phyloP scores from a whole-genome alignment of 2,888 invertebrate genomes.

The Apodemia mormo region DNA sequence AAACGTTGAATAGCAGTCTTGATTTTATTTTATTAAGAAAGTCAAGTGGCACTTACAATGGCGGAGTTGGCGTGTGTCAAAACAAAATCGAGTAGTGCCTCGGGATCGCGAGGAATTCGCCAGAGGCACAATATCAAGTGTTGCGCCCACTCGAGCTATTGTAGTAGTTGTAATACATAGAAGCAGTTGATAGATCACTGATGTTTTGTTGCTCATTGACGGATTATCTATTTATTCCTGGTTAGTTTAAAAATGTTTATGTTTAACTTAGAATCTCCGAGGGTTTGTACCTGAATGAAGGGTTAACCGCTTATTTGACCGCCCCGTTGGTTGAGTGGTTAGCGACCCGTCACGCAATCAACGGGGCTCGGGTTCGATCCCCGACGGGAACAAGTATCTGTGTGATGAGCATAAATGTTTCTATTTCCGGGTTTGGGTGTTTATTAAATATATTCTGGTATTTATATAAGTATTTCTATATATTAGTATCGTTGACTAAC shows the following conservation, averaged over 20 bases:
- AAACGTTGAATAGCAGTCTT: conserved; percentile 52
- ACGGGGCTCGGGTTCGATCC: no score
- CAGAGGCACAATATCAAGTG: conserved; percentile 48
- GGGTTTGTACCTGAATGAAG: not conserved
- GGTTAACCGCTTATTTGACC: no score
- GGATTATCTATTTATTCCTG: conserved; percentile 6
- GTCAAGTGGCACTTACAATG: conserved; percentile 49
- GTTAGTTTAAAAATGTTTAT: not conserved
- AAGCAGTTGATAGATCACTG: conserved; percentile 14
- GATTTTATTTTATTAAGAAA: conserved; percentile 48
- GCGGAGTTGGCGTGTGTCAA: conserved; percentile 68
- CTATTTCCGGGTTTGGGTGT: no score
- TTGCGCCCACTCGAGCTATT: conserved; percentile 26
- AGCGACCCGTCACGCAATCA: no score
- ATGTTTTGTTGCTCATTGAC: not conserved
- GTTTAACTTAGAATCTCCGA: not conserved
- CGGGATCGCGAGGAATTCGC: conserved; percentile 63
- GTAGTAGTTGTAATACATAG: conserved; percentile 19
- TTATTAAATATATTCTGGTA: no score
- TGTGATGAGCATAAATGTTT: no score
- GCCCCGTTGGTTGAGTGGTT: no score
- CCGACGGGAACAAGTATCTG: no score
- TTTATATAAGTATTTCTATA: no score
- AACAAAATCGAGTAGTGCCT: conserved; percentile 78
- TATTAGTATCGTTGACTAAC: no score